Evolutionary conservation across 2,797 vertebrate genomes (phyloP).

Genomic region (Tachyglossus aculeatus): DNA sequence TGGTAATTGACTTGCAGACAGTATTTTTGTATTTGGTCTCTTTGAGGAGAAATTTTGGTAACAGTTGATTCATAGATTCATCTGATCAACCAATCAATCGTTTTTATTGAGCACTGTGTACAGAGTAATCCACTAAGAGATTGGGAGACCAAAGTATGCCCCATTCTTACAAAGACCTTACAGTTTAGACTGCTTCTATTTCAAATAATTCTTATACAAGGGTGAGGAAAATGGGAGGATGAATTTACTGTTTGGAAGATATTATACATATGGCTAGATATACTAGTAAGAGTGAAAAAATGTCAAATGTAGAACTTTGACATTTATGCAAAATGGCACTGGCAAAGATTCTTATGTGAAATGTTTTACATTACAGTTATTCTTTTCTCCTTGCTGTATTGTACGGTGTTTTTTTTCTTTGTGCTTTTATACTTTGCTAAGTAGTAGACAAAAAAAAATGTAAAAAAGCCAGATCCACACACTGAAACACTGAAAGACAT

Average conservation of each 20-base stretch:
- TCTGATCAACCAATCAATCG: too few species aligned
- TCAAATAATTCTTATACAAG: conserved; percentile 3
- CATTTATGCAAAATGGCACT: not conserved
- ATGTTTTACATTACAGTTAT: not conserved
- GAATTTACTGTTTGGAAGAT: not conserved
- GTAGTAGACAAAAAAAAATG: not conserved
- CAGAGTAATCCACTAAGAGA: too few species aligned
- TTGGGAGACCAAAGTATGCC: too few species aligned
- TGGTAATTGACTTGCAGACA: not conserved
- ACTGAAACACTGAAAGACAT: too few species aligned
- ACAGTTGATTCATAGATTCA: conserved; percentile 25
- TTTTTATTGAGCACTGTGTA: too few species aligned
- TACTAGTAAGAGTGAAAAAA: not conserved
- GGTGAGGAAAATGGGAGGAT: not conserved
- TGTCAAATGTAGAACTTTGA: not conserved
- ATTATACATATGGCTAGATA: conserved; percentile 5
- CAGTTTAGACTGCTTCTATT: too few species aligned
- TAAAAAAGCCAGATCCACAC: not conserved
- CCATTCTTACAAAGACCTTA: too few species aligned
- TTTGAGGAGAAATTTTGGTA: conserved; percentile 9
- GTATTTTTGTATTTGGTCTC: not conserved
- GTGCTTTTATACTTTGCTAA: not conserved
- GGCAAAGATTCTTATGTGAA: not conserved
- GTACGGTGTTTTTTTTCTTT: too few species aligned
- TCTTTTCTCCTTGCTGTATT: not conserved